Conservation (phyloP, 2,797 vertebrate genomes). For the Dromococcyx pavoninus region DNA sequence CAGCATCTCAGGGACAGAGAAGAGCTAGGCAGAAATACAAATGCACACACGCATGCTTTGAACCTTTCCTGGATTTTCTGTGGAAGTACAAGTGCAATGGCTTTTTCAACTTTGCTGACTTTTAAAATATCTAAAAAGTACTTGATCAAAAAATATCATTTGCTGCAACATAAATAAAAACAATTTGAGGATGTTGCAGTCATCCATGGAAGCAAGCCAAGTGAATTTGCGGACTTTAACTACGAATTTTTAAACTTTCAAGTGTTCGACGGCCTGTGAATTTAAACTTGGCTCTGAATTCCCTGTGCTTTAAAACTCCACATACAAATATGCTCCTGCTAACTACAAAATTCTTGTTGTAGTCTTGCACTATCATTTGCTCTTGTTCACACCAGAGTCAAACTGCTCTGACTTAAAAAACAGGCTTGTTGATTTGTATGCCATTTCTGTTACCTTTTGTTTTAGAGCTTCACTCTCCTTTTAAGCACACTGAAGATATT, state of each 20-base stretch:
- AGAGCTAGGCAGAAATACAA: neutral
- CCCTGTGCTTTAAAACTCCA: neutral
- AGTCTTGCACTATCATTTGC: neutral
- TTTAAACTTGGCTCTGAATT: neutral
- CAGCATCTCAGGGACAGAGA: neutral
- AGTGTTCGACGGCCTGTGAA: neutral
- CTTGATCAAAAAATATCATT: neutral
- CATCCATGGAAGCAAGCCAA: neutral
- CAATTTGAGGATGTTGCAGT: neutral
- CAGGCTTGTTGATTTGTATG: neutral
- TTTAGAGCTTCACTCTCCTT: neutral
- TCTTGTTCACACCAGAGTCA: neutral
- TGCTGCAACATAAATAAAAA: neutral
- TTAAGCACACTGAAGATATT: neutral
- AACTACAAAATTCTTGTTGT: neutral
- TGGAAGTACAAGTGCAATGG: neutral
- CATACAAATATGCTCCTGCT: neutral
- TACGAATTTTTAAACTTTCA: neutral
- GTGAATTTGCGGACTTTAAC: neutral
- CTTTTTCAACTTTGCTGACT: neutral
- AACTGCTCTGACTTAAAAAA: neutral
- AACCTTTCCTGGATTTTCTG: neutral
- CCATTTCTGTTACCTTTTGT: neutral
- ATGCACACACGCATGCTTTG: neutral
- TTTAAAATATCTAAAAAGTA: neutral